Evolutionary conservation across 2,113 vertebrate genomes (phyloP).

Genomic region (Spermophilus dauricus): DNA sequence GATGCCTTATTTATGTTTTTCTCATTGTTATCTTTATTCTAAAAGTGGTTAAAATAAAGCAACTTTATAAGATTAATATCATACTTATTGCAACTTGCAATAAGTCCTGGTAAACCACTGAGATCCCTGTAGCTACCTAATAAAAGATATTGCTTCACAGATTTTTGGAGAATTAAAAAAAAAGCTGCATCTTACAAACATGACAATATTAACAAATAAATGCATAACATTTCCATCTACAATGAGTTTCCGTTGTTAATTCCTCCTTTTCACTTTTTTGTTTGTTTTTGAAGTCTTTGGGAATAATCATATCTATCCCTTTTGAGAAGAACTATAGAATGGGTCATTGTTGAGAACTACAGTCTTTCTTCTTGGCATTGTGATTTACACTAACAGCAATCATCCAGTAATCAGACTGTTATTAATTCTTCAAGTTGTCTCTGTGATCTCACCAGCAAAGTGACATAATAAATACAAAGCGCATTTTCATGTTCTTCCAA

Average conservation of each 20-base stretch:
- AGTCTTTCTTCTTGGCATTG: constrained; percentile 24
- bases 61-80: not conserved
- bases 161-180: not conserved
- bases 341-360: not conserved
- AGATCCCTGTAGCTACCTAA: not conserved
- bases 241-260: not conserved
- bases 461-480: not conserved
- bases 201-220: not conserved
- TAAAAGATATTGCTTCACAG: not conserved
- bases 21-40: not conserved
- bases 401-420: constrained; percentile 3
- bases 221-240: not conserved
- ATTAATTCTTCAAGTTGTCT: not conserved
- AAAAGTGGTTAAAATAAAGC: not conserved
- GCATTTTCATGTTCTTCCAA: not conserved
- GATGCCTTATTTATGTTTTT: not conserved
- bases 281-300: not conserved
- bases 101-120: not conserved
- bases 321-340: not conserved
- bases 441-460: not conserved
- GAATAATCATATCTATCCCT: not conserved
- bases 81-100: not conserved
- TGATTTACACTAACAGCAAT: not conserved
- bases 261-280: not conserved
- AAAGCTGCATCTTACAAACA: not conserved